Evolutionary conservation across 2,797 vertebrate genomes (phyloP).

Genomic region (Pelochelys cantorii): DNA sequence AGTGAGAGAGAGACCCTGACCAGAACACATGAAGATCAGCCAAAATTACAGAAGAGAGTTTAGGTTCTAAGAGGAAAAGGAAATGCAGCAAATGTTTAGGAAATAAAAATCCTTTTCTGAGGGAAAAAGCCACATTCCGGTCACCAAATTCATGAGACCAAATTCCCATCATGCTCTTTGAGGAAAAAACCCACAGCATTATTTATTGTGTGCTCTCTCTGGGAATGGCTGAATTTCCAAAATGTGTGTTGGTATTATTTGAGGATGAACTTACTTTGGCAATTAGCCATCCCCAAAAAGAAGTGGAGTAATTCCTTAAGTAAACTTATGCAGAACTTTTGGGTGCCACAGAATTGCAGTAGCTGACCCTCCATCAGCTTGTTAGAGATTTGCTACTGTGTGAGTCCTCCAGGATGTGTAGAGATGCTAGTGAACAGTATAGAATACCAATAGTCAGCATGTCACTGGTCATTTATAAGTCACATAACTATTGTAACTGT

Average conservation of each 20-base stretch:
- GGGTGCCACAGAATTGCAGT: not conserved
- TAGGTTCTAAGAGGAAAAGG: constrained; percentile 52
- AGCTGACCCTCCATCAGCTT: not conserved
- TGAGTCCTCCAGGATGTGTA: not conserved
- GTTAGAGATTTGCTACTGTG: not conserved
- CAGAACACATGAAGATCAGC: not conserved
- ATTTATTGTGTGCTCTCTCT: constrained; percentile 35
- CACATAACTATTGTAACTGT: not conserved
- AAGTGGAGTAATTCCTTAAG: constrained; percentile 32
- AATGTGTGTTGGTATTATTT: not conserved
- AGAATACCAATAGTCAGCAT: not conserved
- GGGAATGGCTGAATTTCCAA: constrained; percentile 39
- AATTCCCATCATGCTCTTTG: not conserved
- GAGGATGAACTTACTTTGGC: constrained; percentile 50
- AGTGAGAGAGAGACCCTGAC: not conserved
- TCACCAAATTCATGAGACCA: constrained; percentile 2
- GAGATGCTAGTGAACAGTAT: not conserved
- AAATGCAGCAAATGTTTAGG: constrained; percentile 46
- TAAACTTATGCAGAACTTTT: not conserved
- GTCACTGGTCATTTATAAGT: not conserved
- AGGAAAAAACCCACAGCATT: constrained; percentile 16
- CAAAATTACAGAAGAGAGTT: constrained; percentile 20
- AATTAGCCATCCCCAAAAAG: constrained; percentile 4
- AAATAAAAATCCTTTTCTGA: constrained; percentile 40
- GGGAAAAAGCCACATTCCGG: constrained; percentile 49